Base-by-base conservation (phyloP, 2,113 vertebrate genomes). In the Arvicanthis niloticus region DNA sequence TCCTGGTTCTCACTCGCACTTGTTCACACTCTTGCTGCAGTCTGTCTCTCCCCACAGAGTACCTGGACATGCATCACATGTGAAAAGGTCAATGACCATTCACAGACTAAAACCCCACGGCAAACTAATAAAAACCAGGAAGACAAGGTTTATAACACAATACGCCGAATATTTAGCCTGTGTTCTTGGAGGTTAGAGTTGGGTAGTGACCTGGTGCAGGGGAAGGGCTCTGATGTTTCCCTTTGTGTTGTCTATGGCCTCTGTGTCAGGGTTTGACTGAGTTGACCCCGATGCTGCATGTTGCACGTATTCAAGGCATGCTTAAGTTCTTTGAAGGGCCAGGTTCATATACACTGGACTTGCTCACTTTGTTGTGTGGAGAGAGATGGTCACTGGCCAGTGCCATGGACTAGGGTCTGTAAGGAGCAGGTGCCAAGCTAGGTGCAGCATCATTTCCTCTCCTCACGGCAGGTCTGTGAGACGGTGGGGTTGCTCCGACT, bases 21-120 rank as follows among this genome's bases (percentile, higher is more conserved):
- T 40, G 51, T 15, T 56, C 26, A 12, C 4, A 29, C 9, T 45
- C 9, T 56, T 19, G 10, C 15, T 0, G 7, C 12, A 31, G 0
- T 37, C 42, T 22, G 0, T 31, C 19, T 15, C 45, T 26, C 5
- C 3, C 7, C 22, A 8, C 4, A 12, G 24, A 2, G 42, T 60
- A 15, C 7, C 53, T 70, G 67, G 56, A 16, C 34, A 12, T 65
- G 1, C 0, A 31, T 87, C 16, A 53, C 9, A 67, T 3, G 4
- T 80, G 62, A 37, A 75, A 51, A 67, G 56, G 17, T 67, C 56
- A 16, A 0, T 68, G 81, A 11, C 77, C 37, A 72, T 26, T 2
- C 65, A 65, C 31, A 42, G 42, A 40, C 34, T 48, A 77, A 85
- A 76, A 88, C 48, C 8, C 53, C 70, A 76, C 42, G 24, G 40